Percentiles rank a stretch among this genome's conserved stretches.
Evolutionary conservation across 1,140 invertebrate genomes (phyloP).

Genomic region (Matsumurasca onukii): DNA sequence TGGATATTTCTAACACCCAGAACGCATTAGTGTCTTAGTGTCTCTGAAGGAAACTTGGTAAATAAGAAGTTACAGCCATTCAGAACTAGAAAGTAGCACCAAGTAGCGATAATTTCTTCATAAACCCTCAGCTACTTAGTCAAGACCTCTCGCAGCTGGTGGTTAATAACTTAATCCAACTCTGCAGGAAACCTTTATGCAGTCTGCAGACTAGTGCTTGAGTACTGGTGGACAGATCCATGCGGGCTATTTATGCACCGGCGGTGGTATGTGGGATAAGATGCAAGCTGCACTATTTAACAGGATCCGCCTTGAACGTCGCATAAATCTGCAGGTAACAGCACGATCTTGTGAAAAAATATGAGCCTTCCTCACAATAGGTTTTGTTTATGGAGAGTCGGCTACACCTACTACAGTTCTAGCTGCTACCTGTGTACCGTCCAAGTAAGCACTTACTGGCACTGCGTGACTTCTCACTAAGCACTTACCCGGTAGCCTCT

Average conservation of each 20-base stretch:
- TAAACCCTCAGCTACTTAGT: no score
- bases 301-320: slow-evolving; percentile 13
- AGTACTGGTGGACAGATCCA: neutral
- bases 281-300: slow-evolving; percentile 18
- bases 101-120: no score
- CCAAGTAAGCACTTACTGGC: neutral
- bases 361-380: slow-evolving; percentile 16
- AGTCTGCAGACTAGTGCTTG: neutral
- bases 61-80: no score
- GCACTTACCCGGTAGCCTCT: no score
- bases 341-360: slow-evolving; percentile 17
- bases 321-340: neutral
- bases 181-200: neutral
- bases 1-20: no score
- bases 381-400: slow-evolving; percentile 11
- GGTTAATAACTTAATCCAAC: no score
- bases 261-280: neutral
- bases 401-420: slow-evolving; percentile 9
- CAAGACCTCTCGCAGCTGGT: no score
- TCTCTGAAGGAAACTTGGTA: no score
- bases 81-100: no score
- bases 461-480: no score
- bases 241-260: neutral
- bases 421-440: neutral
- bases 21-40: no score